A percentile compares a stretch with the other conserved stretches of the same genome.
Evolutionary conservation across 2,888 invertebrate genomes (phyloP).

Genomic region (Drosophila testacea): DNA sequence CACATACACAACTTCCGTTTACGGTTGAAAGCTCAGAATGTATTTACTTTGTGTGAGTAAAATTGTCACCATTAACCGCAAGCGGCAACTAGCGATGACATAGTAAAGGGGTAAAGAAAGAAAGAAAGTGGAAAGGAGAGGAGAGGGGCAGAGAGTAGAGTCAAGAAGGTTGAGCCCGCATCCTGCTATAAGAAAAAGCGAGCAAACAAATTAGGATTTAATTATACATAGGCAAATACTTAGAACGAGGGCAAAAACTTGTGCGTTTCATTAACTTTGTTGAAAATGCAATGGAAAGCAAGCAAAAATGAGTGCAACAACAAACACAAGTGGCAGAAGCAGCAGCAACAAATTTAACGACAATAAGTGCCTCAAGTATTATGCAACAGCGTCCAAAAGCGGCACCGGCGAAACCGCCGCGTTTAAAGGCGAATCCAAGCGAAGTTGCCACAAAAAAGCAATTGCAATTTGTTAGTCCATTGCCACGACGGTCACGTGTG

Average conservation of each 20-base stretch:
- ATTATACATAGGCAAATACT: slow-evolving; percentile 57
- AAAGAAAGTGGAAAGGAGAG: neutral
- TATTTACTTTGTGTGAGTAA: slow-evolving; percentile 69
- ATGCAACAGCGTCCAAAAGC: slow-evolving; percentile 61
- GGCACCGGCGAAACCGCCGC: slow-evolving; percentile 58
- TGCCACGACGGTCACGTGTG: slow-evolving; percentile 59
- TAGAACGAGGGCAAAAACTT: slow-evolving; percentile 13
- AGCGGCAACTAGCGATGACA: slow-evolving; percentile 22
- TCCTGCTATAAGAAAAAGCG: slow-evolving; percentile 31
- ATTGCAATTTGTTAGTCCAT: slow-evolving; percentile 80
- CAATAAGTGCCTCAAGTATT: slow-evolving; percentile 26
- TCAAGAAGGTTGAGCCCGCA: slow-evolving; percentile 44
- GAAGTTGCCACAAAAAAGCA: slow-evolving; percentile 66
- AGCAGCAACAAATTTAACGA: slow-evolving; percentile 20
- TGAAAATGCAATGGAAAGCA: slow-evolving; percentile 53
- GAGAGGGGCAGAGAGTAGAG: neutral
- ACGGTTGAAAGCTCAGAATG: slow-evolving; percentile 60
- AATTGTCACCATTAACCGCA: slow-evolving; percentile 72
- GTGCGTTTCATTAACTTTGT: slow-evolving; percentile 31
- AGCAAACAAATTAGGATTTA: slow-evolving; percentile 74
- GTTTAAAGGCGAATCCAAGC: slow-evolving; percentile 37
- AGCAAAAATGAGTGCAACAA: slow-evolving; percentile 51
- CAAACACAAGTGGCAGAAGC: slow-evolving; percentile 29
- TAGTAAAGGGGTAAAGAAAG: neutral
- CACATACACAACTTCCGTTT: slow-evolving; percentile 56